Conservation (phyloP, 2,113 vertebrate species). For the Limnothrissa miodon region DNA sequence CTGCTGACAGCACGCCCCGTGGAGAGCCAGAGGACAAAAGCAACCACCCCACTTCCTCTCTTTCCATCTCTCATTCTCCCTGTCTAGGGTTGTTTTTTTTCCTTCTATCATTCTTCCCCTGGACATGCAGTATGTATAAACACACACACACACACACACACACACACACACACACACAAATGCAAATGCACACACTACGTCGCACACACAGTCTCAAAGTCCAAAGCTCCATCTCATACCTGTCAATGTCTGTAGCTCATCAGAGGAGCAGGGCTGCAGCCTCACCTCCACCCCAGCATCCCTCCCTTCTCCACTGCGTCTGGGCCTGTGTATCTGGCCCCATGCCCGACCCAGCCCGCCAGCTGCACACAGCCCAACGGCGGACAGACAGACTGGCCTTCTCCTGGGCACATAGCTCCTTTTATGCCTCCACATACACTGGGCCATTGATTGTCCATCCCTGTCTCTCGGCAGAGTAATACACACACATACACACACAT, state of each 20-base stretch:
- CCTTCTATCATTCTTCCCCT: too few species aligned
- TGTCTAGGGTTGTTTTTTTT: not conserved
- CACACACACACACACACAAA: conserved; percentile 18
- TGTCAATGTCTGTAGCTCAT: not conserved
- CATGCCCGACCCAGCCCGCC: conserved; percentile 13
- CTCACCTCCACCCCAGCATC: not conserved
- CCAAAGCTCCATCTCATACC: not conserved
- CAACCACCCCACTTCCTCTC: not conserved
- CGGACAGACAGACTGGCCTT: conserved; percentile 39
- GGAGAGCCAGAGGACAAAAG: not conserved
- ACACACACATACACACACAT: not conserved
- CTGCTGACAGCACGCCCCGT: not conserved
- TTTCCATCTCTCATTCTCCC: not conserved
- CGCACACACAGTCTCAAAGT: not conserved
- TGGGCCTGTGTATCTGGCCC: conserved; percentile 1
- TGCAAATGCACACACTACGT: too few species aligned
- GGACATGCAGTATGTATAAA: not conserved
- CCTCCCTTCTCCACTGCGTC: conserved; percentile 26
- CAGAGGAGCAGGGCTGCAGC: not conserved
- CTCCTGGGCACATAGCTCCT: conserved; percentile 40
- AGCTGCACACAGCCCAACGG: conserved; percentile 15
- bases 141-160: not conserved
- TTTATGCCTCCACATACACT: conserved; percentile 40
- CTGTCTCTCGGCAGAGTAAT: not conserved
- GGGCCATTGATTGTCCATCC: conserved; percentile 34